Evolutionary conservation across 2,113 vertebrate genomes (phyloP).

Genomic region (Nettapus auritus): DNA sequence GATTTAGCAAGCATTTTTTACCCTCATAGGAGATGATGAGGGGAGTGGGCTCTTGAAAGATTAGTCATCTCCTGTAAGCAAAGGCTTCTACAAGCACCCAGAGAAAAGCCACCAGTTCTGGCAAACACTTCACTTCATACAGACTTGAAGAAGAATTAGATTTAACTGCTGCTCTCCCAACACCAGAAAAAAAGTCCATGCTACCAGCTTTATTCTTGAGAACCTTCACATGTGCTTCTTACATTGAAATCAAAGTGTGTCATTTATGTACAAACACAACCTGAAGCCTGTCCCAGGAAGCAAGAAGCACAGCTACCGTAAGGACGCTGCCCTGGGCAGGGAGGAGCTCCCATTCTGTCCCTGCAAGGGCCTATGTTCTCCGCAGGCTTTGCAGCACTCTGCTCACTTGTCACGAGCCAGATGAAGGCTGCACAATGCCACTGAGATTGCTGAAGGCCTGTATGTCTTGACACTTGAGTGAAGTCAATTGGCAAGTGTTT

Average conservation of each 20-base stretch:
- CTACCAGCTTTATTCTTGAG: neutral
- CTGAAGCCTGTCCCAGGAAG: neutral
- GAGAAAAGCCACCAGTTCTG: neutral
- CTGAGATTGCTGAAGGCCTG: neutral
- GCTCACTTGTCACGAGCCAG: neutral
- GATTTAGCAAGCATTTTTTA: neutral
- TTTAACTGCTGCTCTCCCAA: neutral
- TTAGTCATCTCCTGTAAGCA: neutral
- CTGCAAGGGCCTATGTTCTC: neutral
- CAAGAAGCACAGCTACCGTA: neutral
- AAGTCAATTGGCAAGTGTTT: neutral
- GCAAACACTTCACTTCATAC: neutral
- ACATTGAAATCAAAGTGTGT: neutral
- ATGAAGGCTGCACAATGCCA: neutral
- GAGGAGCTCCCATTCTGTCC: neutral
- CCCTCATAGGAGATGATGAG: neutral
- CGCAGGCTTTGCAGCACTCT: neutral
- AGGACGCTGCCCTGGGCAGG: neutral
- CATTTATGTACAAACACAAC: neutral
- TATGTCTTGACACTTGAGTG: neutral
- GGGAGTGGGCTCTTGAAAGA: neutral
- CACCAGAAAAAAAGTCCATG: neutral
- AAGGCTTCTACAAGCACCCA: neutral
- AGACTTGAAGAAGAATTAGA: neutral
- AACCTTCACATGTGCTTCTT: rapidly evolving